phyloP scores from a whole-genome alignment of 1,140 invertebrate species.

The Gryllus bimaculatus region DNA sequence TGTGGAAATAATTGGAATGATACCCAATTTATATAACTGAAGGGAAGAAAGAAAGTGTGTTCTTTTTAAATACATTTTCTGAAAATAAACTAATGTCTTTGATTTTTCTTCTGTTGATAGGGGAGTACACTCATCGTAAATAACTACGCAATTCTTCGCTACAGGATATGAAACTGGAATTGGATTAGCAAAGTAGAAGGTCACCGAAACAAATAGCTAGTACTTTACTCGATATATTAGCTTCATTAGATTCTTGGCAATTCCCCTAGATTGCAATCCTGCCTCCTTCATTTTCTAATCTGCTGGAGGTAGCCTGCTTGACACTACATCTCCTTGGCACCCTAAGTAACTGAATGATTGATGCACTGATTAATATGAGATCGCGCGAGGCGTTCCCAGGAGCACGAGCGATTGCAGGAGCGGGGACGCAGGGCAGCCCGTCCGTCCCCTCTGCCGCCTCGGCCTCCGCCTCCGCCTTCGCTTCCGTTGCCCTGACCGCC shows the following conservation, averaged over 20 bases:
- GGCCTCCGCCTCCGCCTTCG: neutral
- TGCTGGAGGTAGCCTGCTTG: neutral
- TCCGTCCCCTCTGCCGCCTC: neutral
- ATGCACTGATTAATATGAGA: neutral
- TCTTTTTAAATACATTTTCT: too few species aligned
- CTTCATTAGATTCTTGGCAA: neutral
- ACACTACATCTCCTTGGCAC: neutral
- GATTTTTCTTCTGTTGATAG: too few species aligned
- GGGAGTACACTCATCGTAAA: too few species aligned
- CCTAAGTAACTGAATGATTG: conserved; percentile 4
- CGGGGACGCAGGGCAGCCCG: too few species aligned
- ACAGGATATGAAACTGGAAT: too few species aligned
- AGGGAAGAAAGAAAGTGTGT: too few species aligned
- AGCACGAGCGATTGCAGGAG: neutral
- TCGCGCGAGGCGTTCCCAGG: neutral
- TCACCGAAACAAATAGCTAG: too few species aligned
- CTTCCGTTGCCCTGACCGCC: neutral
- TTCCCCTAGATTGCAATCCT: neutral
- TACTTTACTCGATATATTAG: neutral
- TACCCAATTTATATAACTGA: too few species aligned
- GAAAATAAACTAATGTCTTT: too few species aligned
- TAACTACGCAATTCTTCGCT: too few species aligned
- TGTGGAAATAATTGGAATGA: too few species aligned
- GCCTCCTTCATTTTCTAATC: conserved; percentile 1
- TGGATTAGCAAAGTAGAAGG: too few species aligned